These are phyloP conservation scores for Platygyra sinensis DNA, from an alignment of 64 coral and sea anemone species.

Conservation along the genomic window DNA sequence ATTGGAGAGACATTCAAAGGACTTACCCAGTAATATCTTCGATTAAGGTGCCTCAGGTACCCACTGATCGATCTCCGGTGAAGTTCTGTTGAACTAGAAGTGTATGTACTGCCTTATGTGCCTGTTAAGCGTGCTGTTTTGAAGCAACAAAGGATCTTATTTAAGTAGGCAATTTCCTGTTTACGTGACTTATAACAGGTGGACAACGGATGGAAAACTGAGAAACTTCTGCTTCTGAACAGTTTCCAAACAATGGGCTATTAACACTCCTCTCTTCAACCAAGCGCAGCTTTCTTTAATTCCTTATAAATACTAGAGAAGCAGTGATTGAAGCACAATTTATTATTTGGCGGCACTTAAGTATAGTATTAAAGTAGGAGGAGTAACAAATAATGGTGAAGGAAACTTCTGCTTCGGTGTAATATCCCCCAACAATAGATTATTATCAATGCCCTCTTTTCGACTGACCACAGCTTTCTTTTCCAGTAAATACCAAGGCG, in stretches of 20 bases:
- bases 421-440: conserved; percentile 12
- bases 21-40: background rate
- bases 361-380: conserved; percentile 12
- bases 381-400: conserved; percentile 12
- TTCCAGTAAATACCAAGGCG: too few species aligned
- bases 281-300: too few species aligned
- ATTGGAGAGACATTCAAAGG: conserved; percentile 2
- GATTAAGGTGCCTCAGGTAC: conserved; percentile 17
- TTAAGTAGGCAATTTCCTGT: conserved; percentile 10
- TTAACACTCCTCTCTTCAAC: background rate
- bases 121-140: conserved; percentile 23
- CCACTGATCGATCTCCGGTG: conserved; percentile 1
- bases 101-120: conserved; percentile 9
- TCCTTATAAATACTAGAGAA: background rate
- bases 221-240: conserved; percentile 5
- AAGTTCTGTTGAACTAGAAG: conserved; percentile 5
- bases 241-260: conserved; percentile 2
- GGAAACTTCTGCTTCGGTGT: background rate
- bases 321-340: conserved; percentile 23
- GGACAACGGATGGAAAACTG: conserved; percentile 12
- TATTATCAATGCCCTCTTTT: background rate
- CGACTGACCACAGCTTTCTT: background rate
- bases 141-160: background rate
- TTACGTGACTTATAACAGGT: conserved; percentile 4
- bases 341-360: conserved; percentile 9